Base-by-base conservation (phyloP, 2,113 vertebrate species). In the Sula dactylatra region DNA sequence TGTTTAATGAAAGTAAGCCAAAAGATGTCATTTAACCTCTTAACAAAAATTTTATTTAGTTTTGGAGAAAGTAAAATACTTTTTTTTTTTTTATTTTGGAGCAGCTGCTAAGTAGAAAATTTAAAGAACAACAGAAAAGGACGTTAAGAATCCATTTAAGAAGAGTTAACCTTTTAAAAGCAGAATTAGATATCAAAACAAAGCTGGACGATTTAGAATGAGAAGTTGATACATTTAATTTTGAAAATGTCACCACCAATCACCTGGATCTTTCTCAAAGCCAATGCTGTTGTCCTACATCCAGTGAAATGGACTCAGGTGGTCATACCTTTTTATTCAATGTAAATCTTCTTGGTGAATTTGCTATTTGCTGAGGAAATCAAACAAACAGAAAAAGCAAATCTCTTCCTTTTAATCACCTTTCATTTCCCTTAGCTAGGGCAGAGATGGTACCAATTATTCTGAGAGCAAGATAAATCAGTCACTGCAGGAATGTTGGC, bases 201-300 rank as follows among this genome's bases (percentile, higher is more conserved):
- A 71, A 90, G 3, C 40, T 79, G 38, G 4, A 55, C 25, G 1
- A 1, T 85, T 95, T 67, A 69, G 65, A 85, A 87, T 44, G 31
- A 82, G 76, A 93, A 65, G 21, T 24, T 76, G 14, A n/a, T 72
- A 36, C 79, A 56, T 82, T 92, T 93, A 26, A 65, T 85, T 79
- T 90, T 89, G 52, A 70, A 97, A 95, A 79, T 87, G 40, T 61
- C 62, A 62, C 21, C 61, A n/a, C 17, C 79, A 82, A 85, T 94
- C 61, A 79, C 44, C 31, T 56, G 29, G 18, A 59, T 85, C 73
- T 87, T 87, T 21, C 42, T 58, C 50, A 61, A 16, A 87, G 52
- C 36, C 52, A n/a, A 21, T 72, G 12, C n/a, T 71, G 6, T 82
- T 87, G 72, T 55, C 52, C 36, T 76, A 18, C 36, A 16, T 29